phyloP scores from a whole-genome alignment of 2,113 vertebrate species.

The Tamias sibiricus region DNA sequence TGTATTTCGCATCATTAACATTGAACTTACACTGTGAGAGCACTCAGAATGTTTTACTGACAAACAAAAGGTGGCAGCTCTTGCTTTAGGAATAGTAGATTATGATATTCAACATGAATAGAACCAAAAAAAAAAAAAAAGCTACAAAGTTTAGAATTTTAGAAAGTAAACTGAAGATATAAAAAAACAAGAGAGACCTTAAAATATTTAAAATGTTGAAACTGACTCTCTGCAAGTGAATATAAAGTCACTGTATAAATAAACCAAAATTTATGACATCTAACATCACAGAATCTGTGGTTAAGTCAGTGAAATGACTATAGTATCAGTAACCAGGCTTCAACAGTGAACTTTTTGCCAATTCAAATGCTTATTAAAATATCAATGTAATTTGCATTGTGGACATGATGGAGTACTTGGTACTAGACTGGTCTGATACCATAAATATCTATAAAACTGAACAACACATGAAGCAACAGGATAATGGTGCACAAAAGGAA shows the following conservation, averaged over 20 bases:
- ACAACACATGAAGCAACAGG: not conserved
- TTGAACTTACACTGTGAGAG: not conserved
- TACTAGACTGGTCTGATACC: not conserved
- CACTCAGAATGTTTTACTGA: not conserved
- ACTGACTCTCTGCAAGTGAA: not conserved
- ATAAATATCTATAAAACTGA: not conserved
- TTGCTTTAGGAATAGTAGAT: not conserved
- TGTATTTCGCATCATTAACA: not conserved
- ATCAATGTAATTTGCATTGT: not conserved
- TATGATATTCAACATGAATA: not conserved
- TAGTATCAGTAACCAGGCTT: not conserved
- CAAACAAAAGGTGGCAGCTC: not conserved
- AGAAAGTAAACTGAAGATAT: not conserved
- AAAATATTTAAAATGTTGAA: not conserved
- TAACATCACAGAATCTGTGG: not conserved
- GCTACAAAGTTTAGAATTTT: not conserved
- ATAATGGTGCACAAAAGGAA: not conserved
- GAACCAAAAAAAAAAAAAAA: not conserved
- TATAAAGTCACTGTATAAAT: not conserved
- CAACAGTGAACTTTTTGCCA: not conserved
- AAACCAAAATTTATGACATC: not conserved
- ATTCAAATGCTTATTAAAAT: not conserved
- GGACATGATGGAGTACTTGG: not conserved
- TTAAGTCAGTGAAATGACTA: not conserved
- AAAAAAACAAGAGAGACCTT: not conserved